Percentiles rank a stretch among this genome's conserved stretches.
Conservation (phyloP, 2,113 vertebrate species). For the Gavialis gangeticus region DNA sequence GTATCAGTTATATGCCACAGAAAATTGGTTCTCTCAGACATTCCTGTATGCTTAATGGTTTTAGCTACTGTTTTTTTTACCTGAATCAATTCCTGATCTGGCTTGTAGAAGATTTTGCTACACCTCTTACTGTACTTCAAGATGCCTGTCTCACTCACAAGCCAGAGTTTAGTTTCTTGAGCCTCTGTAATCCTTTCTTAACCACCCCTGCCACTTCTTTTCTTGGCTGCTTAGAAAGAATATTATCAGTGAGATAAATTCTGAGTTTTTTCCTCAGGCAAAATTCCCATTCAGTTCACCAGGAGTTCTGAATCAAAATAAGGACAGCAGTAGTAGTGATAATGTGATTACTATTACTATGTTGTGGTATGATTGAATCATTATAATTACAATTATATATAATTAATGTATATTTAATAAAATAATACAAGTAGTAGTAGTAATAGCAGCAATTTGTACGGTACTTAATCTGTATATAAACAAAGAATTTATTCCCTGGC, state of each 20-base stretch:
- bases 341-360: too few species aligned
- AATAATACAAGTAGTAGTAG: too few species aligned
- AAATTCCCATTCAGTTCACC: neutral
- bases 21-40: neutral
- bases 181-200: neutral
- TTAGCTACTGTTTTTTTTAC: neutral
- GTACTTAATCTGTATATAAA: neutral
- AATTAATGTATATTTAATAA: too few species aligned
- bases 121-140: neutral
- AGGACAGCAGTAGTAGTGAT: neutral
- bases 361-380: too few species aligned
- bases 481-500: neutral
- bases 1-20: neutral
- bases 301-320: neutral
- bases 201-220: neutral
- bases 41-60: neutral
- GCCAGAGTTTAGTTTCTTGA: neutral
- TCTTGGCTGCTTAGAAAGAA: neutral
- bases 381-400: too few species aligned
- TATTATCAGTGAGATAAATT: neutral
- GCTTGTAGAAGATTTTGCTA: neutral
- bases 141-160: fast-evolving
- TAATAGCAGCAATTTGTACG: too few species aligned
- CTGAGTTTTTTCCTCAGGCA: neutral
- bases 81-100: neutral